Evolutionary conservation across 2,888 invertebrate genomes (phyloP), one percentile per base, ranked within the genome.

Genomic region (Nomada goodeniana): DNA sequence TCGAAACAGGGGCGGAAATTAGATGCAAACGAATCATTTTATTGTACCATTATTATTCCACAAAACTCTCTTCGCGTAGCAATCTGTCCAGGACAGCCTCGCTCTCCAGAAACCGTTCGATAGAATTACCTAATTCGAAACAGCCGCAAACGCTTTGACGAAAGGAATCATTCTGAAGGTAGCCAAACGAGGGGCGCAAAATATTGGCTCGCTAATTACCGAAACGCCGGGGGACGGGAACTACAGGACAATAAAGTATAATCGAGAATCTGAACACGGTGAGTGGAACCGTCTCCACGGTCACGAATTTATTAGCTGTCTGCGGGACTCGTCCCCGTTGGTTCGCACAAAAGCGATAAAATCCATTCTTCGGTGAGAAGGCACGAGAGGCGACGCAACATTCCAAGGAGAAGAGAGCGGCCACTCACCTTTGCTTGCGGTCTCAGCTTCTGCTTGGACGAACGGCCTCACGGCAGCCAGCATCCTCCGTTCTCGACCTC

Each of bases 361-460:
- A 23, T 26, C 57, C 42, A 59, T 77, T 71, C 29, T 59, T 70
- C 72, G 74, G 75, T 55, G 63, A 72, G 63, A 75, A 77, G 65
- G 44, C 52, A 76, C 73, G 83, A 83, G 80, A 73, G 75, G 83
- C 74, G 72, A 88, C 87, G 85, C 88, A 87, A 88, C 85, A 86
- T 88, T 88, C 88, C 88, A 82, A 68, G 69, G 73, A 84, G 88
- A 84, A 80, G 84, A 86, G 86, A 86, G 81, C 85, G 88, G 85
- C 64, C 89, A 89, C 89, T 88, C 89, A 87, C 89, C 89, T 89
- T 53, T 78, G 72, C 47, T 79, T 67, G 79, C 74, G 88, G 83
- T 86, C 85, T 82, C 81, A 80, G 86, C 83, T 88, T 81, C 86
- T 85, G 83, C 88, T 67, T 79, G 76, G 80, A 77, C 83, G 86